Evolutionary conservation across 2,113 vertebrate species (phyloP).

Genomic region (Cricetomys ansorgei): DNA sequence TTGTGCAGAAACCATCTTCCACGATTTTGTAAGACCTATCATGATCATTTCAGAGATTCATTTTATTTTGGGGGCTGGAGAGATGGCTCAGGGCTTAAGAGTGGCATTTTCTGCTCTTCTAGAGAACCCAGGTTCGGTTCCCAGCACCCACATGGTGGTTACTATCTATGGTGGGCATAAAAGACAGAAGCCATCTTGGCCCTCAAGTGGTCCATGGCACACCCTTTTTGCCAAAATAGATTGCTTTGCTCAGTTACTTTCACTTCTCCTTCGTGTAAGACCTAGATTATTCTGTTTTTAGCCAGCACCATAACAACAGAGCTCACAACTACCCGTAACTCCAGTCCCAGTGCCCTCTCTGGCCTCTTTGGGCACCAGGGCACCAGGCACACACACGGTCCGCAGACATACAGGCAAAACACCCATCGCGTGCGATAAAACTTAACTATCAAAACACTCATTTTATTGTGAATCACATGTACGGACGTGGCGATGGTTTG

Average conservation of each 20-base stretch:
- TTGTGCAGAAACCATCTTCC: neutral
- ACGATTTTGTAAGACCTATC: neutral
- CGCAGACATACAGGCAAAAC: neutral
- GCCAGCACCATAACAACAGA: neutral
- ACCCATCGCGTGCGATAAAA: neutral
- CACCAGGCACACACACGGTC: neutral
- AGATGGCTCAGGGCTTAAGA: neutral
- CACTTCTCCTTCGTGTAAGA: too few relatives aligned
- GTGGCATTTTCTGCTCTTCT: too few relatives aligned
- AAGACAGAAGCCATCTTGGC: neutral
- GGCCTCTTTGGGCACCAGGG: neutral
- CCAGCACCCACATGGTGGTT: neutral
- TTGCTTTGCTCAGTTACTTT: neutral
- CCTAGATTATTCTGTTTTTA: neutral
- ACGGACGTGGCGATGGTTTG: neutral
- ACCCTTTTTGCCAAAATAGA: neutral
- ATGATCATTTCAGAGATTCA: too few relatives aligned
- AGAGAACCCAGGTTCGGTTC: neutral
- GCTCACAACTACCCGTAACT: neutral
- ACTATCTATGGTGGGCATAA: neutral
- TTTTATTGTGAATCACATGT: neutral
- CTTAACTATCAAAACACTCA: neutral
- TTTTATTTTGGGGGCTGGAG: neutral
- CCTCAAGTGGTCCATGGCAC: neutral
- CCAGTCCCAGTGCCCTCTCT: neutral